Base-by-base conservation (phyloP, 1,140 invertebrate species). In the Pseudomyrmex dendroicus region DNA sequence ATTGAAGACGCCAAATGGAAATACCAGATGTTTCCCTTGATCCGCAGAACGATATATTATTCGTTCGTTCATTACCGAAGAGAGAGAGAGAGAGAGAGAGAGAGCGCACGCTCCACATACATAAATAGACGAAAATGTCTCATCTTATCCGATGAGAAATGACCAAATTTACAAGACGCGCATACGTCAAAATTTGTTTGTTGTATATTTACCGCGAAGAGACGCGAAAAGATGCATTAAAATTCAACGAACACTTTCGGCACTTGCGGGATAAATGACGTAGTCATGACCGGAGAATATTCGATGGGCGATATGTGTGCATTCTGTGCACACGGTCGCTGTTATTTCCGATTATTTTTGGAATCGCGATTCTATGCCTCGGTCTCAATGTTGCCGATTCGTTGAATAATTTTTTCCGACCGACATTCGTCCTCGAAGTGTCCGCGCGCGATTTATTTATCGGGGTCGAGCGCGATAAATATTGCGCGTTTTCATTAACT, bases 361-460 rank as follows among this genome's bases (percentile, higher is more conserved):
- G 22, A 35, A 80, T 15, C n/a, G 76, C 20, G 61, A 17, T 35
- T 35, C 35, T 35, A n/a, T 2, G 46, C 17, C 22, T 74, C 46
- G 46, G 35, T 35, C 35, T 35, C 35, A 10, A 25, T n/a, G 54
- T n/a, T n/a, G 35, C 35, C 35, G 25, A 15, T 10, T 22, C 22
- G 44, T 59, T 70, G 15, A 78, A 25, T 70, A 48, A 68, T 78
- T 35, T 48, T 73, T 48, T 17, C 61, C 13, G 62, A 72, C 35
- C 76, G 66, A 72, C 44, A 61, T 59, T 80, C 7, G 54, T 17
- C 52, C 7, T 10, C 66, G 52, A 59, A 15, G 59, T 70, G 35
- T 20, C 4, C 48, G 50, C n/a, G 56, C n/a, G 56, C 64, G 54
- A 80, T 80, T 80, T 80, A 80, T 80, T 80, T 12, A 80, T 72